phyloP scores from a whole-genome alignment of 2,888 invertebrate genomes.

The Chloromyia formosa region DNA sequence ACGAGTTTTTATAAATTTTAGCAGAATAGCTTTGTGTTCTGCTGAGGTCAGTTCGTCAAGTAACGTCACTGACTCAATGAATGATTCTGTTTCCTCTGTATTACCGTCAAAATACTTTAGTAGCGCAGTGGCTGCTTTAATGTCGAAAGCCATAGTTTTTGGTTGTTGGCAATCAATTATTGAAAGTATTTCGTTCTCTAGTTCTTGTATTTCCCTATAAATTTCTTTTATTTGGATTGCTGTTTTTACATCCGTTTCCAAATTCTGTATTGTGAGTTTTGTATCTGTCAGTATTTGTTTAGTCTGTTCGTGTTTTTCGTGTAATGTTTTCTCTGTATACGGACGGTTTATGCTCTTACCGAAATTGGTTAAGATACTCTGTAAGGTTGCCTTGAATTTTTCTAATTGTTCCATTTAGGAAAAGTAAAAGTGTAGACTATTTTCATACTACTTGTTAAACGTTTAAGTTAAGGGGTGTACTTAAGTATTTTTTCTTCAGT shows the following conservation, averaged over 20 bases:
- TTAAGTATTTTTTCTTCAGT: conserved; percentile 8
- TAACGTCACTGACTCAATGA: conserved; percentile 27
- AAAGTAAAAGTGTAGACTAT: not conserved
- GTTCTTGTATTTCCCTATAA: too few species aligned
- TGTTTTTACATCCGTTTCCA: not conserved
- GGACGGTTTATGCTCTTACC: not conserved
- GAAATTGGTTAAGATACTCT: not conserved
- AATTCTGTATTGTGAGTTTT: not conserved
- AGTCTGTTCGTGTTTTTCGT: not conserved
- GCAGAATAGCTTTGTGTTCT: conserved; percentile 12
- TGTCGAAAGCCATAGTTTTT: conserved; percentile 26
- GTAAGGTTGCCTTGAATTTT: not conserved
- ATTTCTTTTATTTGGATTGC: not conserved
- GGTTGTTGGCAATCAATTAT: not conserved
- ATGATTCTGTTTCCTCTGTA: conserved; percentile 20
- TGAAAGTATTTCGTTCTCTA: not conserved
- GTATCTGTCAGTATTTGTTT: not conserved
- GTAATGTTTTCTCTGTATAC: not conserved
- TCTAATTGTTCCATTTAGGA: not conserved
- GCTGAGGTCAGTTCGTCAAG: conserved; percentile 9
- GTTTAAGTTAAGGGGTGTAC: not conserved
- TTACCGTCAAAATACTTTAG: conserved; percentile 7
- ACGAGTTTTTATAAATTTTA: conserved; percentile 15
- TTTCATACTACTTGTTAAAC: not conserved
- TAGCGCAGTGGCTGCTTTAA: conserved; percentile 27